A percentile compares a stretch with the other conserved stretches of the same genome.
These are phyloP conservation scores for Coranthus polyacanthus DNA, from an alignment of 2,797 vertebrate genomes.

Conservation along the genomic window DNA sequence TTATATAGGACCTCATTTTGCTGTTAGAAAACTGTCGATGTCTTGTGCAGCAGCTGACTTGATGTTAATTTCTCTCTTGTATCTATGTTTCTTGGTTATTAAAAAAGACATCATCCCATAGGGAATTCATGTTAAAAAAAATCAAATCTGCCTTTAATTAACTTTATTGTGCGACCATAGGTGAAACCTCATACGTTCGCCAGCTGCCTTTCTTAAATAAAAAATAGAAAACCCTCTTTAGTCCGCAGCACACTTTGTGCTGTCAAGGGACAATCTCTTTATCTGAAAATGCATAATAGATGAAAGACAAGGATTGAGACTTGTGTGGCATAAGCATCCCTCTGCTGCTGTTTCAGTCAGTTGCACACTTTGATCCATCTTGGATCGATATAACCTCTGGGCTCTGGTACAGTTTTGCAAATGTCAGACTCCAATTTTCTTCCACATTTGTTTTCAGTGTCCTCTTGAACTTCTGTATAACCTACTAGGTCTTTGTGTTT, in stretches of 20 bases:
- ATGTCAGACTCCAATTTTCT: constrained; percentile 12
- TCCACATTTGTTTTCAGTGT: constrained; percentile 12
- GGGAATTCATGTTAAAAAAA: constrained; percentile 15
- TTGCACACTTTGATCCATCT: constrained; percentile 58
- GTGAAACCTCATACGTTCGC: not conserved
- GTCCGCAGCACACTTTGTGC: constrained; percentile 1
- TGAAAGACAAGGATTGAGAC: constrained; percentile 20
- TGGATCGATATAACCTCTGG: constrained; percentile 49
- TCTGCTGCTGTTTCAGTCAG: constrained; percentile 49
- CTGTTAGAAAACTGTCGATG: too few species aligned
- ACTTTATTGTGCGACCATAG: constrained; percentile 1
- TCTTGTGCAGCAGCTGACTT: too few species aligned
- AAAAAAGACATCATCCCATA: not conserved
- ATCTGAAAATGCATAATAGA: constrained; percentile 40
- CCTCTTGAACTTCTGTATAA: constrained; percentile 7
- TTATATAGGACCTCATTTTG: too few species aligned
- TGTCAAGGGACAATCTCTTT: constrained; percentile 32
- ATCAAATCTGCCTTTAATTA: constrained; percentile 20
- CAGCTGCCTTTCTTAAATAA: not conserved
- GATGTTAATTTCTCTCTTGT: too few species aligned
- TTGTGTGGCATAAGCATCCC: constrained; percentile 44
- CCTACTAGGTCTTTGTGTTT: constrained; percentile 1
- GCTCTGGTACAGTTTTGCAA: constrained; percentile 28
- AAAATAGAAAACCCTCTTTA: not conserved
- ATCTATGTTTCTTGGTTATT: constrained; percentile 8